These are phyloP conservation scores for Chaetorhynchus papuensis DNA, from an alignment of 2,113 vertebrate species.

Conservation along the genomic window DNA sequence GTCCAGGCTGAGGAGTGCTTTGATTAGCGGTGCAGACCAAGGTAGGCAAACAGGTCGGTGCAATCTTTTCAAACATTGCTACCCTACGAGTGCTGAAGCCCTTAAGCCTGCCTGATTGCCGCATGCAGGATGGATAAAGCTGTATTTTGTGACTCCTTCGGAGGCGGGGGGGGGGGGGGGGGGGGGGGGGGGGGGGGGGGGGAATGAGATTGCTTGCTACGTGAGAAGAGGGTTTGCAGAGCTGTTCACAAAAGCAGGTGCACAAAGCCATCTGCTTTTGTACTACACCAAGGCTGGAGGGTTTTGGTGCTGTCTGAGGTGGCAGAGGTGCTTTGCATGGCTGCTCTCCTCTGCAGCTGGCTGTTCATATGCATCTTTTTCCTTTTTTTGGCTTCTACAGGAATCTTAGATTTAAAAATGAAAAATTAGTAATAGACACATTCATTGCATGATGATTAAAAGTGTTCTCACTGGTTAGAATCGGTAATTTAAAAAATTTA, in stretches of 20 bases:
- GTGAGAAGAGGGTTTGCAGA: constrained; percentile 5
- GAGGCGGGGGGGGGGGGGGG: too few species aligned
- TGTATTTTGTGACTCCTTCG: constrained; percentile 20
- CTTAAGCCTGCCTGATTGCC: constrained; percentile 40
- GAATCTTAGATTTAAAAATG: background rate
- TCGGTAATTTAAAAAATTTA: background rate
- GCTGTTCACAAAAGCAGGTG: background rate
- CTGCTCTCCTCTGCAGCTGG: background rate
- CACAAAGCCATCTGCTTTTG: background rate
- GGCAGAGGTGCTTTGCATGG: background rate
- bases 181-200: too few species aligned
- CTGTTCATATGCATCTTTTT: background rate
- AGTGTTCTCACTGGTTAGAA: background rate
- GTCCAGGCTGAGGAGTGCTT: background rate
- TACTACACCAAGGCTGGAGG: background rate
- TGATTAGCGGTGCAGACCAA: background rate
- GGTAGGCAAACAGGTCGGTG: background rate
- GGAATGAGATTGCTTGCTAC: background rate
- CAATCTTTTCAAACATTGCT: background rate
- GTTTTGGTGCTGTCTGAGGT: background rate
- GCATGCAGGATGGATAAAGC: constrained; percentile 29
- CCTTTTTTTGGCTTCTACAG: background rate
- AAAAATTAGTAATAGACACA: background rate
- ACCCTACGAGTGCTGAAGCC: background rate
- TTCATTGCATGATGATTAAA: background rate